Conservation (phyloP, 1,140 invertebrate genomes). For the Aleiodes sp. region DNA sequence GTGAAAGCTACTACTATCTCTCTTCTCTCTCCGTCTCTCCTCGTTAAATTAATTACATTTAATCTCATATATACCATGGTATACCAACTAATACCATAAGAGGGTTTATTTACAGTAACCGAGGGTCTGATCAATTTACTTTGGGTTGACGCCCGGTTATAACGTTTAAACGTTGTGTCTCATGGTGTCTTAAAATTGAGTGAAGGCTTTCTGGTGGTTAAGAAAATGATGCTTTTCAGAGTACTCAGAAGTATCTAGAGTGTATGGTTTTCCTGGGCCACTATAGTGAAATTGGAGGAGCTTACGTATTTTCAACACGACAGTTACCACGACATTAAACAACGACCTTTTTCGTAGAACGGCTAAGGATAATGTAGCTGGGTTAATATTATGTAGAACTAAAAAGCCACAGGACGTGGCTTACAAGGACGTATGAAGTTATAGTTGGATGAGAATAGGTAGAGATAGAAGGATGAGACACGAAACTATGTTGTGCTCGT, state of each 20-base stretch:
- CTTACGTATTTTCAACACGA: conserved; percentile 7
- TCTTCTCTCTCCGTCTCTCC: neutral
- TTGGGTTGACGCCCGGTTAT: neutral
- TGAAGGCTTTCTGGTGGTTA: too few species aligned
- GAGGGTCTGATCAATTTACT: conserved; percentile 1
- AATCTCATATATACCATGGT: neutral
- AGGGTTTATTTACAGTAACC: neutral
- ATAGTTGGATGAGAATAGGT: neutral
- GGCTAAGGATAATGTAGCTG: neutral
- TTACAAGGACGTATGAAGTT: conserved; percentile 21
- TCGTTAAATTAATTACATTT: neutral
- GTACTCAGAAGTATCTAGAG: neutral
- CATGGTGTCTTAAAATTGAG: neutral
- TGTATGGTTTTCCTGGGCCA: neutral
- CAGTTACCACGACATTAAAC: conserved; percentile 9
- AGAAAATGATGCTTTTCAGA: too few species aligned
- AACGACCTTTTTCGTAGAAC: too few species aligned
- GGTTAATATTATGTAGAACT: conserved; percentile 11
- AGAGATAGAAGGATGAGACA: too few species aligned
- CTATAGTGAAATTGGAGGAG: conserved; percentile 11
- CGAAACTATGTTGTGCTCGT: neutral
- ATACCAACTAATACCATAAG: neutral
- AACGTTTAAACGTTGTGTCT: neutral
- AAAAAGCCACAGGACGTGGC: neutral
- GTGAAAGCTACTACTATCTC: too few species aligned